Evolutionary conservation across 2,113 vertebrate genomes (phyloP).

Genomic region (Neodon shergylaensis): DNA sequence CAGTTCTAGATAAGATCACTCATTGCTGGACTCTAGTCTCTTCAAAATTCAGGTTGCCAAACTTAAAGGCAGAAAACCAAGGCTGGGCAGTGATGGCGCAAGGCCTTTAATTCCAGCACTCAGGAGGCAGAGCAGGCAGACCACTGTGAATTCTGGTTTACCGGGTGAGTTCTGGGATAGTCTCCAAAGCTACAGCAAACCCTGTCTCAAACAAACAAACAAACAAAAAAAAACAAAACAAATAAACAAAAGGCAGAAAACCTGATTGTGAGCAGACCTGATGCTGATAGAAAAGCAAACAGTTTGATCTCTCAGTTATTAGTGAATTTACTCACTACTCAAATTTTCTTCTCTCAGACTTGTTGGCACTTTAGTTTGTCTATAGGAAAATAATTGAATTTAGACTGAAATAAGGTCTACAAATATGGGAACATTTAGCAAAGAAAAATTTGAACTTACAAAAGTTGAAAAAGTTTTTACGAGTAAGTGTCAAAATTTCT

Average conservation of each 20-base stretch:
- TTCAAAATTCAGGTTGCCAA: background rate
- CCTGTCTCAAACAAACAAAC: too few species aligned
- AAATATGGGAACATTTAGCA: background rate
- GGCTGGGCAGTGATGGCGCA: too few species aligned
- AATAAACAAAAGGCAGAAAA: background rate
- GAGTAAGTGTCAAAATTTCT: background rate
- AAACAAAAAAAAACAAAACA: too few species aligned
- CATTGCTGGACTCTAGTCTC: background rate
- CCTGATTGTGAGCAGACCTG: background rate
- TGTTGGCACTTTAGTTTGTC: background rate
- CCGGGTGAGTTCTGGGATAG: too few species aligned
- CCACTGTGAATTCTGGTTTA: too few species aligned
- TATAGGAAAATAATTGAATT: slow-evolving; percentile 40
- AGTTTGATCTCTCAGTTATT: background rate
- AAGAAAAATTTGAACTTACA: background rate
- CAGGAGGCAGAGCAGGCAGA: too few species aligned
- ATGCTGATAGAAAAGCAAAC: background rate
- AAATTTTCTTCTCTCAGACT: background rate
- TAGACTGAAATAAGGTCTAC: background rate
- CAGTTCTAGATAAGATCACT: background rate
- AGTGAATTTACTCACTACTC: background rate
- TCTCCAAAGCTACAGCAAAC: too few species aligned
- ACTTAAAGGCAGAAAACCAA: background rate
- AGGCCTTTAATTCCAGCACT: too few species aligned
- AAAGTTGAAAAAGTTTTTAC: slow-evolving; percentile 48